Evolutionary conservation across 2,888 invertebrate species (phyloP), one percentile per base, ranked within the genome.

Genomic region (Asteroscopus sphinx): DNA sequence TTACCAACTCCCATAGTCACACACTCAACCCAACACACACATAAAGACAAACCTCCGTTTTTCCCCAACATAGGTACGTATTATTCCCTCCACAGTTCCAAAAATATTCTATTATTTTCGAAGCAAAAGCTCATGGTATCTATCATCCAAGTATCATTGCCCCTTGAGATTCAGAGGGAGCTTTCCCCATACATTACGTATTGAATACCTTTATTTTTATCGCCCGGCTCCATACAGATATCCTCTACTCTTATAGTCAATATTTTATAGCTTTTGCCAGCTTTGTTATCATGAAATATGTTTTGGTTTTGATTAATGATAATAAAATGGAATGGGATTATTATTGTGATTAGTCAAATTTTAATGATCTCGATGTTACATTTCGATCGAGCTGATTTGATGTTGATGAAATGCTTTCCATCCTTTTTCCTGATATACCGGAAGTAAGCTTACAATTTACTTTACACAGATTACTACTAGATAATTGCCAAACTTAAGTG

Each of bases 171-270:
- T 33, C 44, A 33, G 13, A 12, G 28, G 30, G 4, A 9, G 28
- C 9, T 11, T 9, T 21, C 28, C 9, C 12, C 17, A 39, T 30
- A 42, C 17, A 42, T 42, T 15, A 39, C 21, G 47, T 37, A 47
- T 37, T 47, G 48, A 48, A 39, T 48, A 48, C 37, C 30, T 48
- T 47, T 30, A 39, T 48, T 48, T 30, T 48, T 39, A 48, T 48
- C 39, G 30, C 17, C n/a, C n/a, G 7, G 30, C 37, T 15, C 45
- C 25, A 25, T 12, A n/a, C n/a, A 37, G 16, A 28, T 28, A 47
- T 36, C 12, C 28, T 33, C 44, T 12, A 9, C 44, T 21, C 44
- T 44, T 42, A 42, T 21, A 21, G 6, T 21, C 1, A 15, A 42
- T 44, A 44, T 44, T 32, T 44, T 32, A 32, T 44, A 32, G 16